These are phyloP conservation scores for Falco naumanni DNA, from an alignment of 2,797 vertebrate species.

Conservation along the genomic window DNA sequence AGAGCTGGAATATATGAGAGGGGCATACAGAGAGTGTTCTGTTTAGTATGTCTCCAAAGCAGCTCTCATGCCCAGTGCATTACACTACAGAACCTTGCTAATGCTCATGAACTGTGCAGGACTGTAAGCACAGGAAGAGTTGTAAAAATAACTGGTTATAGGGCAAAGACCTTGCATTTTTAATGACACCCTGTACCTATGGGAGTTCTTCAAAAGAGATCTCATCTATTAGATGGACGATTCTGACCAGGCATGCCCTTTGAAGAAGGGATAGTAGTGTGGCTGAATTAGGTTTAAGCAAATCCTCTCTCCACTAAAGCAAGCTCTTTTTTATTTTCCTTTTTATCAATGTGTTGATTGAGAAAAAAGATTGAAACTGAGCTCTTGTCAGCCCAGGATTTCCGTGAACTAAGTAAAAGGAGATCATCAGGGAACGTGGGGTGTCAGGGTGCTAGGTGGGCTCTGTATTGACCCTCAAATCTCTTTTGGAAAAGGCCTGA, in stretches of 20 bases:
- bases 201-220: slow-evolving; percentile 46
- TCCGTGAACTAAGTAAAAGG: not conserved
- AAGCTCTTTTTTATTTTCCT: slow-evolving; percentile 18
- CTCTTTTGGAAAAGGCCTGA: not conserved
- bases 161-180: slow-evolving; percentile 66
- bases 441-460: not conserved
- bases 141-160: slow-evolving; percentile 69
- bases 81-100: slow-evolving; percentile 37
- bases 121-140: slow-evolving; percentile 20
- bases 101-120: slow-evolving; percentile 27
- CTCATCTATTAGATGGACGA: slow-evolving; percentile 1
- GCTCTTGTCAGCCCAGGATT: not conserved
- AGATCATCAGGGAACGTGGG: not conserved
- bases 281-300: not conserved
- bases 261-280: not conserved
- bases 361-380: not conserved
- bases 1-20: not conserved
- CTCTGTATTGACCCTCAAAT: not conserved
- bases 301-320: not conserved
- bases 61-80: slow-evolving; percentile 33
- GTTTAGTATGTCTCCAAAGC: slow-evolving; percentile 8
- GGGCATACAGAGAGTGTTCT: not conserved
- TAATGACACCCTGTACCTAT: slow-evolving; percentile 20
- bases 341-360: not conserved
- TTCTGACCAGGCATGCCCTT: slow-evolving; percentile 24